A percentile compares a stretch with the other conserved stretches of the same genome.
phyloP scores from a whole-genome alignment of 2,797 vertebrate genomes.

The Cheirogaleus major region DNA sequence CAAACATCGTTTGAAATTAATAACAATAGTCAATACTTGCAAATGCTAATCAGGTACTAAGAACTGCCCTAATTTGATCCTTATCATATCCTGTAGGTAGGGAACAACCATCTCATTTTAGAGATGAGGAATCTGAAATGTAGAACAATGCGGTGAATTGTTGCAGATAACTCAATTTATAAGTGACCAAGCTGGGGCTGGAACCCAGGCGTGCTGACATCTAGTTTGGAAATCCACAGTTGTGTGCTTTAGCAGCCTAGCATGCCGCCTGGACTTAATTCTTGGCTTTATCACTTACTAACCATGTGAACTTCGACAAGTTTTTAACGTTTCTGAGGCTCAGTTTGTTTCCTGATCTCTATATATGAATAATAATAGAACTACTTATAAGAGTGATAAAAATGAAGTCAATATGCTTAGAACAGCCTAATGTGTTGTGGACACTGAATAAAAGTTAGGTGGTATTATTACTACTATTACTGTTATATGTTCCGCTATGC shows the following conservation, averaged over 20 bases:
- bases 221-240: background rate
- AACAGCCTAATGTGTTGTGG: background rate
- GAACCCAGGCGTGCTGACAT: background rate
- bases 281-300: background rate
- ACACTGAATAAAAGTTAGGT: background rate
- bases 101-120: background rate
- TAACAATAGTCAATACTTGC: background rate
- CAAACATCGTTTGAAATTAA: background rate
- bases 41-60: background rate
- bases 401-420: background rate
- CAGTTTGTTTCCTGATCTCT: background rate
- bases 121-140: background rate
- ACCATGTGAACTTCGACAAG: background rate
- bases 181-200: background rate
- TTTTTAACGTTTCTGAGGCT: slow-evolving; percentile 9
- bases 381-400: background rate
- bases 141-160: background rate
- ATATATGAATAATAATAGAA: background rate
- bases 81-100: background rate
- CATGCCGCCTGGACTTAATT: background rate
- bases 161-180: background rate
- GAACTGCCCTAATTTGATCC: background rate
- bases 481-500: background rate
- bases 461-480: background rate
- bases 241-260: background rate